Conservation (phyloP, 2,797 vertebrate species). For the Rhadinocentrus ornatus region DNA sequence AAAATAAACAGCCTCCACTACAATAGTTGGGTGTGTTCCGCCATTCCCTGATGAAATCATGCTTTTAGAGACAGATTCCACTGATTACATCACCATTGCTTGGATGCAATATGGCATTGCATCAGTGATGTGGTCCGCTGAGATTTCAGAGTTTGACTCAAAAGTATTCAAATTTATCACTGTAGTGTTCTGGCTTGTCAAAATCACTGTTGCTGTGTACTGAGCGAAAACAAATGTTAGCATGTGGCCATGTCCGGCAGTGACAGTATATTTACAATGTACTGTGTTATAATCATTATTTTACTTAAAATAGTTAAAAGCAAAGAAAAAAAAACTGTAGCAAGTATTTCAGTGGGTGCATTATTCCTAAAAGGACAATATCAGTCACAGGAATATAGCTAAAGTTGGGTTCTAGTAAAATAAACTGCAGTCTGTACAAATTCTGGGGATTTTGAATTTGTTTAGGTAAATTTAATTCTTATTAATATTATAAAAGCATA, state of each 20-base stretch:
- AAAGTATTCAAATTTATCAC: constrained; percentile 35
- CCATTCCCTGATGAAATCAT: constrained; percentile 61
- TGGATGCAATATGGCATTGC: constrained; percentile 58
- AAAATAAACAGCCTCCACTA: constrained; percentile 34
- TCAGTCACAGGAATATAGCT: too few relatives aligned
- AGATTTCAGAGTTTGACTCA: constrained; percentile 44
- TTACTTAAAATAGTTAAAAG: background rate
- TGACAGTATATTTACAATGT: background rate
- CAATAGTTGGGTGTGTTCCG: constrained; percentile 61
- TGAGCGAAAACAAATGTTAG: constrained; percentile 14
- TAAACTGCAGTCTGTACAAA: too few relatives aligned
- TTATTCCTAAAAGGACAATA: too few relatives aligned
- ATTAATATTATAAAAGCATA: too few relatives aligned
- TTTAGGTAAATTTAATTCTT: too few relatives aligned
- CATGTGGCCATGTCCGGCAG: background rate
- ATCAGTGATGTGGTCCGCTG: constrained; percentile 38
- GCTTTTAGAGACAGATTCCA: constrained; percentile 58
- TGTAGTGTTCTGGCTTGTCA: constrained; percentile 19
- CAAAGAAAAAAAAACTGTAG: too few relatives aligned
- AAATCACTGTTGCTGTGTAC: constrained; percentile 1
- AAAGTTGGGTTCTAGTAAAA: too few relatives aligned
- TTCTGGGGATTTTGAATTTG: too few relatives aligned
- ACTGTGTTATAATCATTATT: background rate
- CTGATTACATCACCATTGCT: constrained; percentile 60
- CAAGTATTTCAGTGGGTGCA: too few relatives aligned